phyloP scores from a whole-genome alignment of 2,113 vertebrate genomes.

The Ceuthmochares aereus region DNA sequence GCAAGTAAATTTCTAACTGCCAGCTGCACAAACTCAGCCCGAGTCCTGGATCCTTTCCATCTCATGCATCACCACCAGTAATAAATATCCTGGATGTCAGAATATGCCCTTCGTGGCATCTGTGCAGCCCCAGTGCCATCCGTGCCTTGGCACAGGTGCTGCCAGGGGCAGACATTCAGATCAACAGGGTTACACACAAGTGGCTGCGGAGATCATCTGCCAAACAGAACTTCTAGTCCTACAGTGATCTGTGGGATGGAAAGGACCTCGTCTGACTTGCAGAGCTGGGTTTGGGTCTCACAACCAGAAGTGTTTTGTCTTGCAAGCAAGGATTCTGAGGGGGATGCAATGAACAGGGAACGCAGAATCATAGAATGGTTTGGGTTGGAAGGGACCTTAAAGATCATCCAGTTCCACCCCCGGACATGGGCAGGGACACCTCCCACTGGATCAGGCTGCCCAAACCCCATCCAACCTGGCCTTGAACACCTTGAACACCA shows the following conservation, averaged over 20 bases:
- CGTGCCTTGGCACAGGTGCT: conserved; percentile 47
- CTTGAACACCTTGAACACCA: too few species aligned
- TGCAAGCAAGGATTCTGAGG: background rate
- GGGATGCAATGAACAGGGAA: background rate
- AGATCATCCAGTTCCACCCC: too few species aligned
- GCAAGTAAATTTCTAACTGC: conserved; percentile 65
- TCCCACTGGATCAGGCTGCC: too few species aligned
- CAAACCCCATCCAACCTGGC: too few species aligned
- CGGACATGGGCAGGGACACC: too few species aligned
- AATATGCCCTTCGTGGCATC: conserved; percentile 50
- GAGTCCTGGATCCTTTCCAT: conserved; percentile 67
- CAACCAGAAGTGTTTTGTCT: background rate
- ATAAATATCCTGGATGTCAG: conserved; percentile 55
- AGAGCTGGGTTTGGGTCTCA: background rate
- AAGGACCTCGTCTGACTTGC: background rate
- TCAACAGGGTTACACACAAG: conserved; percentile 29
- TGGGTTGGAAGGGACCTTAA: too few species aligned
- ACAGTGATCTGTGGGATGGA: background rate
- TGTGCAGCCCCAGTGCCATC: conserved; percentile 51
- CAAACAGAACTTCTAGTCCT: background rate
- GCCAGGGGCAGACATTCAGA: background rate
- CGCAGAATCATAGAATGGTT: too few species aligned
- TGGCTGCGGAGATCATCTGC: background rate
- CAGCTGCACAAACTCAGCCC: conserved; percentile 71
- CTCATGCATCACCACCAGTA: conserved; percentile 63